Percentiles rank a stretch among this genome's conserved stretches.
Evolutionary conservation across 2,888 invertebrate genomes (phyloP).

Genomic region (Xestoiulus laeticollis): DNA sequence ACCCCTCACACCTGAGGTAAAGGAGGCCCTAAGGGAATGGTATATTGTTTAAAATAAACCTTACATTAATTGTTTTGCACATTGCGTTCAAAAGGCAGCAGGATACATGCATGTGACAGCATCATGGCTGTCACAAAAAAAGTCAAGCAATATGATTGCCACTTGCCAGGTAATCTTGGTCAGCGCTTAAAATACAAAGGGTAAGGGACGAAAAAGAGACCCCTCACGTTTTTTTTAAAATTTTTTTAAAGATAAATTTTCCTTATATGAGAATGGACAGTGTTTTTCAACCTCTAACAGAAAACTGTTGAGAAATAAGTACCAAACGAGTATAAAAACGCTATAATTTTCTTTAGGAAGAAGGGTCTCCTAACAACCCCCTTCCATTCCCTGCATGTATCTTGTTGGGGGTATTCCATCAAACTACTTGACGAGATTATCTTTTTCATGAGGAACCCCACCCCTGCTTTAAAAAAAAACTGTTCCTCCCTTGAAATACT

Average conservation of each 20-base stretch:
- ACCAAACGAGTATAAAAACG: not conserved
- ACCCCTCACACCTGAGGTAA: not conserved
- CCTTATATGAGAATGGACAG: not conserved
- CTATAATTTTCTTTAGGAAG: not conserved
- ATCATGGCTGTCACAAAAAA: too few relatives aligned
- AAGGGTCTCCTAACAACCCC: slow-evolving; percentile 27
- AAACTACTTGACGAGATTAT: not conserved
- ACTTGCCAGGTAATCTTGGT: not conserved
- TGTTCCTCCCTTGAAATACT: not conserved
- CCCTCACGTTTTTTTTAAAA: not conserved
- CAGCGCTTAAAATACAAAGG: not conserved
- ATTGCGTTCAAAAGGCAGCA: not conserved
- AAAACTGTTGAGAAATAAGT: not conserved
- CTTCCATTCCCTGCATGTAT: not conserved
- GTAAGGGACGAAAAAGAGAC: not conserved
- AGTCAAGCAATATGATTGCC: not conserved
- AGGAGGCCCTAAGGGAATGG: too few relatives aligned
- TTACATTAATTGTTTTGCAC: not conserved
- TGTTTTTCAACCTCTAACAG: not conserved
- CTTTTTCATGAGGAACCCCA: not conserved
- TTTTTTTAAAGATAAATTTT: not conserved
- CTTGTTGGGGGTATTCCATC: slow-evolving; percentile 27
- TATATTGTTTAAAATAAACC: not conserved
- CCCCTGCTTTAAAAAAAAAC: slow-evolving; percentile 15
- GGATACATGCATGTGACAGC: not conserved